Conservation (phyloP, 2,888 invertebrate species). For the Junonia oenone region DNA sequence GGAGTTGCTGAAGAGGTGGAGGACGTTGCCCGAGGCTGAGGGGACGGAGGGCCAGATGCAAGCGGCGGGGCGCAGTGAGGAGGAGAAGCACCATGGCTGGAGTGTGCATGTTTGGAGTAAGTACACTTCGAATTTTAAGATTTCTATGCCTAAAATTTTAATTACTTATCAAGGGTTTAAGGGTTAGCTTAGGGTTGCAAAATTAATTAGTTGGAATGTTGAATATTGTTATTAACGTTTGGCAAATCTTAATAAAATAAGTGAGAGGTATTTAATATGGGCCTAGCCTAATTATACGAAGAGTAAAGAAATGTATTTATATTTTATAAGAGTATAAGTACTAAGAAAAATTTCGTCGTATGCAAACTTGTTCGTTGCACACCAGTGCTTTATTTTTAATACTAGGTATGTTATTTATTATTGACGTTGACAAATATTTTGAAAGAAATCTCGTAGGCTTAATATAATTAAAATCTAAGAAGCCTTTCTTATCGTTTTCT, state of each 20-base stretch:
- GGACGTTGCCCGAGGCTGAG: conserved; percentile 82
- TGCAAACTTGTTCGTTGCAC: no score
- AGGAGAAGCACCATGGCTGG: conserved; percentile 82
- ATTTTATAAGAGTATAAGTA: no score
- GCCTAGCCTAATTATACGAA: no score
- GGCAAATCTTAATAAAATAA: no score
- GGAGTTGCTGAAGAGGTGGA: conserved; percentile 85
- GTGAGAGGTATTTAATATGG: no score
- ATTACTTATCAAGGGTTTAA: no score
- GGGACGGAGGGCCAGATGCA: conserved; percentile 55
- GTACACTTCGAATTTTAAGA: conserved; percentile 35
- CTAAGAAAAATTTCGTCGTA: no score
- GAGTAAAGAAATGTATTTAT: no score
- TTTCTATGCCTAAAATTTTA: background rate
- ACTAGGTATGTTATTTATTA: background rate
- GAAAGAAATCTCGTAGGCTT: background rate
- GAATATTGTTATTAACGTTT: no score
- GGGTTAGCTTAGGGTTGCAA: no score
- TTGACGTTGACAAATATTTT: background rate
- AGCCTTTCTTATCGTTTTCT: background rate
- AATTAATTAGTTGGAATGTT: no score
- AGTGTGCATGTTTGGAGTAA: conserved; percentile 89
- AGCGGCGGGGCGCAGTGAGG: conserved; percentile 53
- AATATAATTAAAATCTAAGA: conserved; percentile 13
- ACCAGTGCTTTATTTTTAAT: background rate